phyloP scores from a whole-genome alignment of 2,113 vertebrate species.

The Phrynosoma blainvillii region DNA sequence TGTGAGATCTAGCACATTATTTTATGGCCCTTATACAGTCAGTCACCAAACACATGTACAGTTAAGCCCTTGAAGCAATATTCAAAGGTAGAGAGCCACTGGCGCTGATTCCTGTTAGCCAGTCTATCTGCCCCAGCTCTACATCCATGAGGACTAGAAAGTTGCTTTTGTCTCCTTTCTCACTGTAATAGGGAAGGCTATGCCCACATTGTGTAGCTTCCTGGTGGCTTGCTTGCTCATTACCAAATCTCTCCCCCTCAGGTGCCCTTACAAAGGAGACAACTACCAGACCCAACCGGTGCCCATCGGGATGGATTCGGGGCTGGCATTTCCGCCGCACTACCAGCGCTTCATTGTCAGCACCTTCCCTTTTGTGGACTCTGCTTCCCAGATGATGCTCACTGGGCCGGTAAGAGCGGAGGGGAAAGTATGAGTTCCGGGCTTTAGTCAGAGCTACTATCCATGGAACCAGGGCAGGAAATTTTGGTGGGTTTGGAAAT shows the following conservation, averaged over 20 bases:
- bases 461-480: not conserved
- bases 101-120: no score
- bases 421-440: no score
- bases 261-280: constrained; percentile 44
- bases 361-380: constrained; percentile 34
- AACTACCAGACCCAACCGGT: constrained; percentile 22
- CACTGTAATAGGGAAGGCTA: not conserved
- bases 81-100: no score
- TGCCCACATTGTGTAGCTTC: not conserved
- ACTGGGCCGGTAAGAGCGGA: constrained; percentile 24
- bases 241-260: not conserved
- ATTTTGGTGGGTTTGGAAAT: not conserved
- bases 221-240: not conserved
- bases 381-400: not conserved
- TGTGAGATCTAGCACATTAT: no score
- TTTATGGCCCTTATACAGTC: no score
- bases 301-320: not conserved
- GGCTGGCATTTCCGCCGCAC: constrained; percentile 24
- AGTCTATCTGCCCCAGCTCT: not conserved
- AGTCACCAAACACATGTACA: no score
- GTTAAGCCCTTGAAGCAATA: no score
- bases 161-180: no score
- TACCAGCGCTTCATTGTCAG: constrained; percentile 36
- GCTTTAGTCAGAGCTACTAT: accelerated
- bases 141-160: no score